Evolutionary conservation across 2,888 invertebrate genomes (phyloP), one percentile per base, ranked within the genome.

Genomic region (Capitulum mitella): DNA sequence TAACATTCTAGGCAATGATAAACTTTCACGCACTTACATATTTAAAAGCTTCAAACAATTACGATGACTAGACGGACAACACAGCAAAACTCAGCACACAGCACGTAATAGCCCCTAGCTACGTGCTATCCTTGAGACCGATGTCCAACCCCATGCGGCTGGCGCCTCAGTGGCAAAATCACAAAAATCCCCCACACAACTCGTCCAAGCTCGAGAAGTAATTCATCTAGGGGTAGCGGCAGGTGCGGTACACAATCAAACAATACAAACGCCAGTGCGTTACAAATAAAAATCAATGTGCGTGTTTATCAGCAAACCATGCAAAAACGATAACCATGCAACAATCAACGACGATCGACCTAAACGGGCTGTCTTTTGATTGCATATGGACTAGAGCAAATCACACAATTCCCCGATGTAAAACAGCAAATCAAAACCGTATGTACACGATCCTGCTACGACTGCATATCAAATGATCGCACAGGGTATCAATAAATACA

Each of bases 371-470:
- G 70, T 70, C 70, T 70, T 70, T 70, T 37, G 70, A 70, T 70
- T 70, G 34, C 37, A 34, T 8, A 37, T 70, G 37, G 70, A 70
- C 70, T 70, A 70, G 70, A 70, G 6, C 70, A 70, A 70, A 70
- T 70, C 70, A 70, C 70, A 70, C 70, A 32, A 70, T 37, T 34
- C 70, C 70, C 37, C 70, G 26, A 37, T 58, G 32, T 32, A 14
- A 70, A 70, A 32, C 64, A 14, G 19, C 19, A 37, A 70, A 37
- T 37, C 34, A 58, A 70, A 70, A 70, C 70, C 6, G 5, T 70
- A 70, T 70, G 37, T 37, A 70, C 70, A 70, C 29, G 70, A 37
- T 70, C 26, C 14, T 37, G 22, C 37, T 70, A 70, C 6, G 29
- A 70, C 37, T 22, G 10, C 3, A 22, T 37, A 37, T 19, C 34